A percentile compares a stretch with the other conserved stretches of the same genome.
phyloP scores from a whole-genome alignment of 2,797 vertebrate genomes.

The Tamandua tetradactyla region DNA sequence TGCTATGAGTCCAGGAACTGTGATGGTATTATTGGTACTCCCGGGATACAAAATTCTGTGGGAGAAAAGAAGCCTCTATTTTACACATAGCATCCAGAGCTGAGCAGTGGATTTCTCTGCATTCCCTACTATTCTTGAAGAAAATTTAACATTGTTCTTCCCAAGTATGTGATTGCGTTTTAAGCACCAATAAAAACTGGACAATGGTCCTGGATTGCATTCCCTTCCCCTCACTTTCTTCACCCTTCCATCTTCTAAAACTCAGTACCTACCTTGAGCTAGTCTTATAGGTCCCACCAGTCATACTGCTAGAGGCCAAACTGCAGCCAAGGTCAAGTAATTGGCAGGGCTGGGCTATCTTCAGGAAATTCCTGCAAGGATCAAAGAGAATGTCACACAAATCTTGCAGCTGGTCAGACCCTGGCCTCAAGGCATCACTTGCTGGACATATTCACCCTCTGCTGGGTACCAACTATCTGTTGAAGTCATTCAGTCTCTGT shows the following conservation, averaged over 20 bases:
- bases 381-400: background rate
- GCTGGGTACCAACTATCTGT: background rate
- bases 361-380: constrained; percentile 62
- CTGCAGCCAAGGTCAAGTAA: constrained; percentile 88
- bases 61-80: background rate
- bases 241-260: background rate
- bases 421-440: background rate
- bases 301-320: constrained; percentile 88
- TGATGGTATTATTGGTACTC: background rate
- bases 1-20: background rate
- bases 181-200: background rate
- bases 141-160: background rate
- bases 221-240: background rate
- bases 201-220: background rate
- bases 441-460: background rate
- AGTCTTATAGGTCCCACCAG: constrained; percentile 87
- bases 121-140: background rate
- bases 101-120: background rate
- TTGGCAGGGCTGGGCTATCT: constrained; percentile 63
- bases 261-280: constrained; percentile 87
- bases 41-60: background rate
- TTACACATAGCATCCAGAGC: background rate
- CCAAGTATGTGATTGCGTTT: background rate
- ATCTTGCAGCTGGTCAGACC: background rate
- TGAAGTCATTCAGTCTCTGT: background rate